Evolutionary conservation across 2,888 invertebrate genomes (phyloP).

Genomic region (Drosophila affinis): DNA sequence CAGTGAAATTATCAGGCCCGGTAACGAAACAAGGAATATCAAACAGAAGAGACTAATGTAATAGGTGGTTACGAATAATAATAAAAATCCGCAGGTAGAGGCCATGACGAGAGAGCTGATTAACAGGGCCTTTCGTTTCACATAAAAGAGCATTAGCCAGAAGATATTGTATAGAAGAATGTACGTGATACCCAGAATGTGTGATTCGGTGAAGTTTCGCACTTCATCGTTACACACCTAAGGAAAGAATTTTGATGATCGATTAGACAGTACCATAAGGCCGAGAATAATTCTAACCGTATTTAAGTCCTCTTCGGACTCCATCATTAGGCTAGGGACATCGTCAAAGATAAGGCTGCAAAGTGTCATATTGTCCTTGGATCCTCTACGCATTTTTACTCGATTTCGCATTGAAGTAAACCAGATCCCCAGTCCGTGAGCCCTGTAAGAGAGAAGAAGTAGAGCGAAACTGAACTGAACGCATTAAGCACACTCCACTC

Average conservation of each 20-base stretch:
- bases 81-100: slow-evolving; percentile 42
- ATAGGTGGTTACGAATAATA: slow-evolving; percentile 39
- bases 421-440: slow-evolving; percentile 69
- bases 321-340: slow-evolving; percentile 6
- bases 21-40: slow-evolving; percentile 55
- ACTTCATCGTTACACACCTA: slow-evolving; percentile 60
- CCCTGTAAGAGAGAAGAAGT: slow-evolving; percentile 33
- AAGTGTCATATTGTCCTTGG: slow-evolving; percentile 34
- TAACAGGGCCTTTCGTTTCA: slow-evolving; percentile 56
- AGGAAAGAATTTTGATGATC: background rate
- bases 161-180: slow-evolving; percentile 50
- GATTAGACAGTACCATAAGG: background rate
- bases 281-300: slow-evolving; percentile 24
- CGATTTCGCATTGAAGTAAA: slow-evolving; percentile 64
- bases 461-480: too few relatives aligned
- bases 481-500: slow-evolving; percentile 23
- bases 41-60: slow-evolving; percentile 38
- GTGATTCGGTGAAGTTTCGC: slow-evolving; percentile 55
- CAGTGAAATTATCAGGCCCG: slow-evolving; percentile 54
- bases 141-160: slow-evolving; percentile 47
- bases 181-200: slow-evolving; percentile 52
- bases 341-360: slow-evolving; percentile 42
- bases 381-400: slow-evolving; percentile 47
- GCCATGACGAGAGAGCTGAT: slow-evolving; percentile 43
- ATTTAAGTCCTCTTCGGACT: slow-evolving; percentile 42